Percentiles rank a stretch among this genome's conserved stretches.
Conservation (phyloP, 2,113 vertebrate species). For the Egretta garzetta region DNA sequence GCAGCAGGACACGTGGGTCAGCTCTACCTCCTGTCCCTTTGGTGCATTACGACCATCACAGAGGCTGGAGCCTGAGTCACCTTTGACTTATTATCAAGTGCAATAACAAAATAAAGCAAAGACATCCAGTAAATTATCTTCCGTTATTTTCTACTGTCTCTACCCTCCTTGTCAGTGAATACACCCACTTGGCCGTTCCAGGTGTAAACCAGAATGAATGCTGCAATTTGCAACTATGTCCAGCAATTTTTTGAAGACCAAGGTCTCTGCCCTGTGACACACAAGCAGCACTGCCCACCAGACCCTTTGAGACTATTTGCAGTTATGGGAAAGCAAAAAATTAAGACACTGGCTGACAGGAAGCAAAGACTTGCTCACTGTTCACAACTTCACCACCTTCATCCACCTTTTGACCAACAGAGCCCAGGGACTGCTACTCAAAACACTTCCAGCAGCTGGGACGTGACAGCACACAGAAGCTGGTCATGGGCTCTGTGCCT, state of each 20-base stretch:
- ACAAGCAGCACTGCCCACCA: background rate
- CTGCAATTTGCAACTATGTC: background rate
- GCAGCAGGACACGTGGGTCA: background rate
- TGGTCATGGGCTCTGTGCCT: background rate
- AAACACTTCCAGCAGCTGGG: constrained; percentile 14
- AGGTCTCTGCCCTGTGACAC: background rate
- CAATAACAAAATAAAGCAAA: constrained; percentile 14
- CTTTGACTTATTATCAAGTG: constrained; percentile 12
- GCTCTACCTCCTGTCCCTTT: background rate
- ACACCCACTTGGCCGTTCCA: background rate
- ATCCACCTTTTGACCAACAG: constrained; percentile 48
- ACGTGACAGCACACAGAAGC: constrained; percentile 1
- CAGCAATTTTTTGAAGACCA: background rate
- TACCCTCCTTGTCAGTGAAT: background rate
- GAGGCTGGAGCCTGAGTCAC: background rate
- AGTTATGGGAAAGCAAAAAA: constrained; percentile 6
- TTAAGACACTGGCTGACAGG: background rate
- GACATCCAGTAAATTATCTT: constrained; percentile 15
- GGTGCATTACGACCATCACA: background rate
- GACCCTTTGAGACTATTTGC: background rate
- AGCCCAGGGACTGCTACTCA: constrained; percentile 25
- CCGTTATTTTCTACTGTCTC: background rate
- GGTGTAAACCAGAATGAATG: constrained; percentile 26
- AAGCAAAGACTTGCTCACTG: constrained; percentile 34
- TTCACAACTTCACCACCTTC: constrained; percentile 42